Conservation (phyloP, 2,797 vertebrate species). For the Pangasius larnaudii region DNA sequence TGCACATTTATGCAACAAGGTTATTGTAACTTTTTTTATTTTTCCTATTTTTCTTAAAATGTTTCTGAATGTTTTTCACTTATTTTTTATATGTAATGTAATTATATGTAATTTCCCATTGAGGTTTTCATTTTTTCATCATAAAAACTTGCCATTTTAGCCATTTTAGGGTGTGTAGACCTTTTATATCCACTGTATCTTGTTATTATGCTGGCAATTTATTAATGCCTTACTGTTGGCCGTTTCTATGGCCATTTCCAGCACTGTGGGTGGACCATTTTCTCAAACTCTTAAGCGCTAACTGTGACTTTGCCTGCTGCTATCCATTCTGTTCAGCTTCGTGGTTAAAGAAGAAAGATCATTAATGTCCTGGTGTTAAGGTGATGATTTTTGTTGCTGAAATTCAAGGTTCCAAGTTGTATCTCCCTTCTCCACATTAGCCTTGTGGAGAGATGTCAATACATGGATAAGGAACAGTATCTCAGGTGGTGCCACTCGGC, state of each 20-base stretch:
- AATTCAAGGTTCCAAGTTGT: background rate
- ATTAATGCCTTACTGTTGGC: conserved; percentile 20
- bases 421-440: background rate
- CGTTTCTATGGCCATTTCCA: conserved; percentile 18
- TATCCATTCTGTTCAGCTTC: conserved; percentile 9
- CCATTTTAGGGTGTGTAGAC: too few species aligned
- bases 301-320: conserved; percentile 21
- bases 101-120: too few species aligned
- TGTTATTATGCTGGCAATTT: conserved; percentile 41
- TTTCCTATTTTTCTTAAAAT: too few species aligned
- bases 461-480: conserved; percentile 21
- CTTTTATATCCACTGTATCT: conserved; percentile 17
- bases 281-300: conserved; percentile 11
- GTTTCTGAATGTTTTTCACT: too few species aligned
- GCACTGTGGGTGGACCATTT: conserved; percentile 34
- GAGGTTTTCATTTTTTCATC: too few species aligned
- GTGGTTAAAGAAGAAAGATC: conserved; percentile 17
- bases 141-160: too few species aligned
- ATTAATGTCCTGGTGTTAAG: conserved; percentile 23
- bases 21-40: too few species aligned
- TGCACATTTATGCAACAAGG: too few species aligned
- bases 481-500: background rate
- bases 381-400: conserved; percentile 24
- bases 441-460: conserved; percentile 17
- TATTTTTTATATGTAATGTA: too few species aligned